Evolutionary conservation across 2,797 vertebrate genomes (phyloP).

Genomic region (Sebastes itinus): DNA sequence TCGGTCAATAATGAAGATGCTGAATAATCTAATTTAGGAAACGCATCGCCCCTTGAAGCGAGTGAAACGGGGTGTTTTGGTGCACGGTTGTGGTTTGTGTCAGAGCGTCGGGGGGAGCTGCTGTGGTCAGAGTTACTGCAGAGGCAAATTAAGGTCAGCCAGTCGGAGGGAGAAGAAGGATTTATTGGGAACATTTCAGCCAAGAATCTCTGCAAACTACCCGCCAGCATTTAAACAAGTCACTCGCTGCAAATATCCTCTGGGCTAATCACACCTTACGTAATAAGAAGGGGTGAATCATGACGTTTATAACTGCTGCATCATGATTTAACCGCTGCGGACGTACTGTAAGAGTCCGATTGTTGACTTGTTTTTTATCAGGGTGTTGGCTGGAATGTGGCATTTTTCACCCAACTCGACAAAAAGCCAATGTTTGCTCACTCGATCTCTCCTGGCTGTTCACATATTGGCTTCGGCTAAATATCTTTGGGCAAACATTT

Average conservation of each 20-base stretch:
- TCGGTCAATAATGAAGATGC: not conserved
- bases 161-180: not conserved
- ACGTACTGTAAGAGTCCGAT: not conserved
- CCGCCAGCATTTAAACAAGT: not conserved
- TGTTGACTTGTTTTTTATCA: not conserved
- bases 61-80: not conserved
- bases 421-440: conserved; percentile 5
- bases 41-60: not conserved
- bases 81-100: conserved; percentile 30
- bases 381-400: conserved; percentile 20
- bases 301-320: not conserved
- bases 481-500: not conserved
- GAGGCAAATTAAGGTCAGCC: conserved; percentile 41
- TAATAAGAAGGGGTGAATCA: not conserved
- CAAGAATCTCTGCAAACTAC: not conserved
- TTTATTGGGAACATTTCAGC: not conserved
- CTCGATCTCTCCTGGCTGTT: not conserved
- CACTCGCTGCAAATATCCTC: not conserved
- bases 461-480: not conserved
- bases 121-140: conserved; percentile 38
- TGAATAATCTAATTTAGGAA: not conserved
- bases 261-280: not conserved
- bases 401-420: not conserved
- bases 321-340: not conserved
- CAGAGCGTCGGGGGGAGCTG: not conserved